phyloP scores from a whole-genome alignment of 2,113 vertebrate genomes.

The Melanostigma gelatinosum region DNA sequence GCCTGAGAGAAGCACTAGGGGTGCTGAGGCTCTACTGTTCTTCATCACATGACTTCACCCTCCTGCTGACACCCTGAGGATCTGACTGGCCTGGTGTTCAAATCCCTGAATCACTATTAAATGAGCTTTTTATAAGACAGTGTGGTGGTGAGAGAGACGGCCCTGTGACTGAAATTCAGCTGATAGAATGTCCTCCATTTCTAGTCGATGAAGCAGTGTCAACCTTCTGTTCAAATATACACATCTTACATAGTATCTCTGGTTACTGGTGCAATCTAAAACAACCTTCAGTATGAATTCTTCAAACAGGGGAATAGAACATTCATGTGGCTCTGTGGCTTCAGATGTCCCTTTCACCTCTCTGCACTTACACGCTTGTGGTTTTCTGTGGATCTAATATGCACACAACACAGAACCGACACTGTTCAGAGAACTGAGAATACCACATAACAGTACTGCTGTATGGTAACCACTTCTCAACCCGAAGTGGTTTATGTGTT shows the following conservation, averaged over 20 bases:
- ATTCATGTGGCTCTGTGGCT: neutral
- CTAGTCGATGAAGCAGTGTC: neutral
- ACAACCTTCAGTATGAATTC: neutral
- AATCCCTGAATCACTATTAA: neutral
- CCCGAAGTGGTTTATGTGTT: neutral
- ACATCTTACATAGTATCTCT: neutral
- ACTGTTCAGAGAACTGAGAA: neutral
- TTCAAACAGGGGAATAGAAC: neutral
- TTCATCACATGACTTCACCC: neutral
- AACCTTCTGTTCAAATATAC: neutral
- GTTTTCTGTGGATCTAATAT: neutral
- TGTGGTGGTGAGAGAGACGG: neutral
- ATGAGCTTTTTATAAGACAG: neutral
- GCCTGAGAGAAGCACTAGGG: neutral
- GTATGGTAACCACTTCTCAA: neutral
- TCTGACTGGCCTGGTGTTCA: too few species aligned
- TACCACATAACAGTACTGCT: neutral
- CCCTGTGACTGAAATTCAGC: too few species aligned
- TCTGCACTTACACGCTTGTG: neutral
- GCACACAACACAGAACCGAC: neutral
- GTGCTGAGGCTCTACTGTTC: slow-evolving; percentile 29
- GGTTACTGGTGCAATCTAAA: neutral
- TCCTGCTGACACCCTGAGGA: too few species aligned
- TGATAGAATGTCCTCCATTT: too few species aligned
- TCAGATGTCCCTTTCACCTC: rapidly evolving